Evolutionary conservation across 2,888 invertebrate genomes (phyloP).

Genomic region (Clusia tigrina): DNA sequence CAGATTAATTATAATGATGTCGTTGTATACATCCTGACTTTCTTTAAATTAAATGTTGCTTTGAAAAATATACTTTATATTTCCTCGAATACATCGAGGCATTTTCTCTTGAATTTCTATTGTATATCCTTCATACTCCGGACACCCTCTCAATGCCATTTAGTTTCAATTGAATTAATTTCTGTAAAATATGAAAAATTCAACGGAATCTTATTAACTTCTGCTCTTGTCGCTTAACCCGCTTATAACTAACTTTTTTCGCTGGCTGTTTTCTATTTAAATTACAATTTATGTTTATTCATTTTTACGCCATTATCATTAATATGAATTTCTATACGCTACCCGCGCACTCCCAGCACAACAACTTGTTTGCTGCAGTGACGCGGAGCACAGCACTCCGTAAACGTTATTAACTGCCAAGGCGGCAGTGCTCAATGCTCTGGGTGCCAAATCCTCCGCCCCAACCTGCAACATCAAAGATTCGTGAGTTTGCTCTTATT

Average conservation of each 20-base stretch:
- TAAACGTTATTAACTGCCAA: background rate
- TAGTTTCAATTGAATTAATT: too few relatives aligned
- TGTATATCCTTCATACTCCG: too few relatives aligned
- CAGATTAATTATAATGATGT: too few relatives aligned
- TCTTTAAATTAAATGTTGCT: too few relatives aligned
- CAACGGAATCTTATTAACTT: too few relatives aligned
- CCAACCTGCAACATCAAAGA: background rate
- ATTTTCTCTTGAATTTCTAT: too few relatives aligned
- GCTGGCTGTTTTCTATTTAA: background rate
- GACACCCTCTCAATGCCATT: too few relatives aligned
- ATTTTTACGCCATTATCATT: conserved; percentile 1
- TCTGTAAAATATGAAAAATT: too few relatives aligned
- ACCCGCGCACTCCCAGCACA: too few relatives aligned
- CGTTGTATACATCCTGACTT: too few relatives aligned
- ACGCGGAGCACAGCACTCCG: background rate
- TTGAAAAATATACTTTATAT: too few relatives aligned
- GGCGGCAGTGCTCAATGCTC: background rate
- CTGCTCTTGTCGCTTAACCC: background rate
- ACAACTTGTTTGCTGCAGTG: conserved; percentile 1
- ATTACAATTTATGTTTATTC: conserved; percentile 15
- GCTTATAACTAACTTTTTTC: background rate
- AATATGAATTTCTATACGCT: conserved; percentile 1
- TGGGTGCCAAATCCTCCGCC: background rate
- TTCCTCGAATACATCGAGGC: too few relatives aligned
- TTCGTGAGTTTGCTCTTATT: background rate